Evolutionary conservation across 2,113 vertebrate genomes (phyloP).

Genomic region (Microtus montanus): DNA sequence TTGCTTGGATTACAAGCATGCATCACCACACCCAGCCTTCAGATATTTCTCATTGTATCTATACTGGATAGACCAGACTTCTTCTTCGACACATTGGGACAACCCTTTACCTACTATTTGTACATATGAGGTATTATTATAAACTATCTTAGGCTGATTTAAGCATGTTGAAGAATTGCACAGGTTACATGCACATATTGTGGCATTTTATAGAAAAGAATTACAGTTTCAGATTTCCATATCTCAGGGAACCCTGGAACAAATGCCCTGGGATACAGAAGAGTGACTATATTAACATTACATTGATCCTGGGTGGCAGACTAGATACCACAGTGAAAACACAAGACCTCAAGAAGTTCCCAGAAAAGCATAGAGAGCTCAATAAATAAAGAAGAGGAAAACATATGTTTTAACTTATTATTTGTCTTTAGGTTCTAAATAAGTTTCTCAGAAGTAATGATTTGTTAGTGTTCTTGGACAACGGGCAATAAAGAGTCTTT

Average conservation of each 20-base stretch:
- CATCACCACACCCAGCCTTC: background rate
- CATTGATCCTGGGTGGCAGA: background rate
- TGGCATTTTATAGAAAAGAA: background rate
- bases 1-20: background rate
- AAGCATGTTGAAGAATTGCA: background rate
- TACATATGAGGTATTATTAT: too few relatives aligned
- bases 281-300: background rate
- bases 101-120: background rate
- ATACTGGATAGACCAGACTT: background rate
- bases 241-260: background rate
- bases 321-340: background rate
- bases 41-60: background rate
- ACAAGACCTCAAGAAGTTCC: background rate
- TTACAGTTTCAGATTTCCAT: background rate
- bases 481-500: background rate
- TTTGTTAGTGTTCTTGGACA: background rate
- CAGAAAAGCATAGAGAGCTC: background rate
- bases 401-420: background rate
- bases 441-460: background rate
- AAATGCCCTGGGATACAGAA: background rate
- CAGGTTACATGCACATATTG: background rate
- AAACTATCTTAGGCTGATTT: background rate
- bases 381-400: background rate
- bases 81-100: background rate
- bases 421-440: background rate